Conservation (phyloP, 2,888 invertebrate genomes). For the Aspidiotus rigidus region DNA sequence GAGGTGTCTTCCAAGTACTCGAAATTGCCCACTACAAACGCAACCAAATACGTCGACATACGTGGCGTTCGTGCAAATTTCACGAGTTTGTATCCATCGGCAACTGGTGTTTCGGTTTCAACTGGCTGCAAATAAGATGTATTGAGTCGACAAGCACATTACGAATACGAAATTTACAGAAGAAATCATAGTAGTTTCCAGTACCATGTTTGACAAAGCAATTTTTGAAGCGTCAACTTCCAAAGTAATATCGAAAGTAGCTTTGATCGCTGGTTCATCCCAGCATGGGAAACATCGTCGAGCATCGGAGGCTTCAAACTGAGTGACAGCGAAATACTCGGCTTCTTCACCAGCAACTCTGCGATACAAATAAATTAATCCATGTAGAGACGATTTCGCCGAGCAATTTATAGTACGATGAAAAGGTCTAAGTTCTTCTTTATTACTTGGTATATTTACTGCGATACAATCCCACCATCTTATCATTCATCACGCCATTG, state of each 20-base stretch:
- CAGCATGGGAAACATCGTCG: slow-evolving; percentile 92
- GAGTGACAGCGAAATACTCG: slow-evolving; percentile 78
- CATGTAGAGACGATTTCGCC: neutral
- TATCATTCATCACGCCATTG: slow-evolving; percentile 79
- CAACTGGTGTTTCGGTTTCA: slow-evolving; percentile 39
- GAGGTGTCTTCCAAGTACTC: slow-evolving; percentile 82
- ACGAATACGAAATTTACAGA: neutral
- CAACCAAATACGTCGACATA: slow-evolving; percentile 93
- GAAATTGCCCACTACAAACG: slow-evolving; percentile 88
- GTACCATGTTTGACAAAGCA: slow-evolving; percentile 87
- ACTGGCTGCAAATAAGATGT: slow-evolving; percentile 43
- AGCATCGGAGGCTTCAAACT: slow-evolving; percentile 85
- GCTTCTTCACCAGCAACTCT: slow-evolving; percentile 55
- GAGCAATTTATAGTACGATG: no score
- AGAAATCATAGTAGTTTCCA: neutral
- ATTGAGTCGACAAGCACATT: neutral
- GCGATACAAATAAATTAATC: neutral
- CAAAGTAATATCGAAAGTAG: slow-evolving; percentile 83
- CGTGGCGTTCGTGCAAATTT: slow-evolving; percentile 76
- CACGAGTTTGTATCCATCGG: slow-evolving; percentile 48
- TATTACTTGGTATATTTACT: slow-evolving; percentile 62
- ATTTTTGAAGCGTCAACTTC: slow-evolving; percentile 65
- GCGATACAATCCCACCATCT: slow-evolving; percentile 90
- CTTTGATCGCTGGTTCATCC: slow-evolving; percentile 95
- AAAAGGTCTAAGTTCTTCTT: neutral